Evolutionary conservation across 2,113 vertebrate species (phyloP).

Genomic region (Pseudonaja textilis): DNA sequence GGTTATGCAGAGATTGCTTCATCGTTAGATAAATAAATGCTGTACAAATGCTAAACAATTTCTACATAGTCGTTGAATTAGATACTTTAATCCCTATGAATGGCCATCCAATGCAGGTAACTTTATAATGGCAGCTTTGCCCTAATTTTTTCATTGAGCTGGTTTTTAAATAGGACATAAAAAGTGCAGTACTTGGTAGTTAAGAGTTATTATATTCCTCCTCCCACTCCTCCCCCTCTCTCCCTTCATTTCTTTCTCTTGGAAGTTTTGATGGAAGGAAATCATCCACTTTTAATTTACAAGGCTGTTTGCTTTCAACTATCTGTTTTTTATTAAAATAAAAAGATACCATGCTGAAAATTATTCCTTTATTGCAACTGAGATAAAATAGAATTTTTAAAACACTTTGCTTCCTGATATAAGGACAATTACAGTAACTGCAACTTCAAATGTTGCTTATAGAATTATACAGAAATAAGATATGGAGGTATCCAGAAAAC

Average conservation of each 20-base stretch:
- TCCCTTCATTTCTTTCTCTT: neutral
- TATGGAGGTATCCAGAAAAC: neutral
- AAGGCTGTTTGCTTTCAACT: constrained; percentile 25
- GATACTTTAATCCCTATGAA: neutral
- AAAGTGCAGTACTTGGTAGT: neutral
- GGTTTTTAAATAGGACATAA: neutral
- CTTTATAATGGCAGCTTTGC: neutral
- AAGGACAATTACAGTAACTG: neutral
- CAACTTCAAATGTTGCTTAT: neutral
- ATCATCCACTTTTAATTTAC: constrained; percentile 43
- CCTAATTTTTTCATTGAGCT: neutral
- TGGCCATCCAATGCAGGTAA: neutral
- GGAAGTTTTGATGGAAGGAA: neutral
- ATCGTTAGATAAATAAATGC: neutral
- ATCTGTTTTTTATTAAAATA: constrained; percentile 27
- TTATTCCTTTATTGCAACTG: neutral
- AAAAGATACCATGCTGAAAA: neutral
- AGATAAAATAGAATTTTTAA: neutral
- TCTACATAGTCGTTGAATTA: constrained; percentile 5
- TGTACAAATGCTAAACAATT: constrained; percentile 34
- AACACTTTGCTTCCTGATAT: neutral
- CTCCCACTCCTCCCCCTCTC: neutral
- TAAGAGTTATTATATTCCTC: neutral
- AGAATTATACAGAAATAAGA: neutral
- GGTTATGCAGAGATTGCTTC: constrained; percentile 1